Base-by-base conservation (phyloP, 2,888 invertebrate genomes). In the Brachycybe producta region DNA sequence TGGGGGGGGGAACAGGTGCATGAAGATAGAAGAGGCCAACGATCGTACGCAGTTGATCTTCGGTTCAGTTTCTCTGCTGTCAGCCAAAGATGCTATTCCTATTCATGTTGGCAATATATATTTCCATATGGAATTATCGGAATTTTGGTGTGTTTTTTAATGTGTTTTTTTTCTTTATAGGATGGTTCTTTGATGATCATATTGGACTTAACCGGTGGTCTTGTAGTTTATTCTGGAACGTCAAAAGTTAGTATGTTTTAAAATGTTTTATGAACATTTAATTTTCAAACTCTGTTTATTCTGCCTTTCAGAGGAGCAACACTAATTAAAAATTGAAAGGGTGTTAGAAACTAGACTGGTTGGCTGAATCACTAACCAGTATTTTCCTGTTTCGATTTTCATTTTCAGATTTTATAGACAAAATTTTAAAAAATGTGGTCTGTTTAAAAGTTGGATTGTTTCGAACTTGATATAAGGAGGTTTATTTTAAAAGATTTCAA, bases 21-120 rank as follows among this genome's bases (percentile, higher is more conserved):
- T 68, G 2, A 67, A 67, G 54, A 64, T 66, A 61, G 67, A 67
- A 49, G 65, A 66, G 54, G 67, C 64, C 49, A 67, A 68, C 54
- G 67, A 66, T 56, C 53, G 60, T 19, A 48, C 21, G 21, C 38
- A 80, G 62, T 71, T 84, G 49, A 79, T 82, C 53, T 84, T 90
- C 59, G 87, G 86, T 3, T 71, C 80, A 49, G 70, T 79, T 1
- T 77, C 78, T 0, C 76, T 76, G 2, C 75, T 92, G 44, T 67
- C 77, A 48, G 91, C 87, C 0, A 84, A 81, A 61, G 91, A 92
- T 73, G 91, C 88, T 1, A 79, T 82, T 15, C 76, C 78, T 35
- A 68, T 91, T 57, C 76, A 80, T 27, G 81, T 84, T 66, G 65
- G 66, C 66, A 35, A 21, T 43, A 21, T n/a, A 39, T 40, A 5